Evolutionary conservation across 2,797 vertebrate genomes (phyloP), one percentile per base, ranked within the genome.

Genomic region (Bradypodion ventrale): DNA sequence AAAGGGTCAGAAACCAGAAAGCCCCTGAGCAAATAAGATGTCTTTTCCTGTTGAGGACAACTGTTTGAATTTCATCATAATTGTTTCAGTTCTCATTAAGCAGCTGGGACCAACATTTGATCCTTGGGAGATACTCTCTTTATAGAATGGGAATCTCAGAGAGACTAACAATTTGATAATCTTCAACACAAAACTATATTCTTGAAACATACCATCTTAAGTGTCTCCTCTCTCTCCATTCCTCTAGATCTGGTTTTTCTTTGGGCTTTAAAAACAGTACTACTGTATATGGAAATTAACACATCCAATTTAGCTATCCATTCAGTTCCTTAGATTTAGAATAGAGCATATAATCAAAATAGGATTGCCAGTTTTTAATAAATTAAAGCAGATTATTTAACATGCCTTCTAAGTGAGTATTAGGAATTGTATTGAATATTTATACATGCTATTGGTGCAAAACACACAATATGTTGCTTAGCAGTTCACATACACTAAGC

Each of bases 351-450:
- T 83, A 87, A 79, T 27, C 25, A 29, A 66, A 83, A 69, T 2
- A 78, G 81, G 32, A 69, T 27, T 27, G 49, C 16, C 37, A 66
- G 83, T 35, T 21, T 75, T 49, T 80, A 46, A 44, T 73, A 60
- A 27, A 27, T 62, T 59, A 87, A 84, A 81, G 40, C 3, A 79
- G 49, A 88, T 73, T 29, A 35, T 25, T 81, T 3, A 29, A 52
- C 25, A 35, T 0, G 29, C 25, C 56, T 80, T 75, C 72, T 59
- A 87, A 75, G 7, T 27, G 0, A 40, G 10, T 23, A 56, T 78
- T 70, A 37, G 37, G 60, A 75, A 65, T 49, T 75, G 37, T 82
- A 83, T 82, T 69, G 85, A 84, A 87, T 86, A 82, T 77, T 86
- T 79, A 59, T 49, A 44, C 37, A 80, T 42, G 52, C 27, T 8